Percentiles rank a stretch among this genome's conserved stretches.
Conservation (phyloP, 2,888 invertebrate species). For the Hecatera dysodea region DNA sequence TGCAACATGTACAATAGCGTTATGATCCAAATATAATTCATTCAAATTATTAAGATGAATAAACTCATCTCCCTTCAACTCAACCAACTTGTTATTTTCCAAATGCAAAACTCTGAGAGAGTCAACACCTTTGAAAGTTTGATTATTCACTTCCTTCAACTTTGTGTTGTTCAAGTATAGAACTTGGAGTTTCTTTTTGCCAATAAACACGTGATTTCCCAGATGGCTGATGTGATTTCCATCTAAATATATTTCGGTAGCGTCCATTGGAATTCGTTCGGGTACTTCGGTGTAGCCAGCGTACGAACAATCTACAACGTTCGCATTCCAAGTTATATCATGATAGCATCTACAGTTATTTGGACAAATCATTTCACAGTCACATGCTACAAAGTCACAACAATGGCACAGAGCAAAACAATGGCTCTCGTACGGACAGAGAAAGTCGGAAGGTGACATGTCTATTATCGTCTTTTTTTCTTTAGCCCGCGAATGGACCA, state of each 20-base stretch:
- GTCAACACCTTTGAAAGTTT: conserved; percentile 95
- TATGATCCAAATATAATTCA: conserved; percentile 95
- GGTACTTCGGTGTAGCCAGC: conserved; percentile 94
- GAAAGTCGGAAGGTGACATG: conserved; percentile 94
- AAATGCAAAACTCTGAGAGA: conserved; percentile 94
- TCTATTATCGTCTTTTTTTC: conserved; percentile 94
- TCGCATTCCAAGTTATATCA: conserved; percentile 96
- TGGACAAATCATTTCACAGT: conserved; percentile 97
- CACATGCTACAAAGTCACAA: conserved; percentile 97
- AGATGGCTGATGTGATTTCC: conserved; percentile 95
- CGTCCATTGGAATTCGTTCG: conserved; percentile 96
- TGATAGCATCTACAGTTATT: conserved; percentile 96
- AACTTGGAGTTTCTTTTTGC: conserved; percentile 95
- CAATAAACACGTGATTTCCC: conserved; percentile 96
- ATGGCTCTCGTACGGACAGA: conserved; percentile 95
- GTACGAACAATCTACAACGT: conserved; percentile 95
- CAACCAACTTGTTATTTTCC: conserved; percentile 94
- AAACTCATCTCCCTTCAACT: conserved; percentile 95
- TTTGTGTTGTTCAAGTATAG: conserved; percentile 95
- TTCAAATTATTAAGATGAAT: conserved; percentile 94
- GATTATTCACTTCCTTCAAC: conserved; percentile 94
- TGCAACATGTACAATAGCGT: conserved; percentile 93
- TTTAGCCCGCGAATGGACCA: conserved; percentile 92
- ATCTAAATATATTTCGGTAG: conserved; percentile 96
- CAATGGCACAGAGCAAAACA: conserved; percentile 97